Percentiles rank a stretch among this genome's conserved stretches.
These are phyloP conservation scores for Psittacus erithacus DNA, from an alignment of 2,113 vertebrate species.

Conservation along the genomic window DNA sequence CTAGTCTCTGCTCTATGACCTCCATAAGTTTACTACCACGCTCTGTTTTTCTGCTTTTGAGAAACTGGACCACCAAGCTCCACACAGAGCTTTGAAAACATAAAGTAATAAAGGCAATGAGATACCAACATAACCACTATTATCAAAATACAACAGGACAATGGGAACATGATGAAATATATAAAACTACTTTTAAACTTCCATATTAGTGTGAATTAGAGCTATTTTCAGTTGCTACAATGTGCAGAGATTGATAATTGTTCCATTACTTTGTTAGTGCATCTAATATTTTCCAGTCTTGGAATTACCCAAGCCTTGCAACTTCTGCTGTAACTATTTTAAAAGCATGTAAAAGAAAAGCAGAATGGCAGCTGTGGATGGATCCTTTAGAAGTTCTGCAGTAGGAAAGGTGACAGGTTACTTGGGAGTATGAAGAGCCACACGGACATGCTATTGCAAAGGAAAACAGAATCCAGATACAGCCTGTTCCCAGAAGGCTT, in stretches of 20 bases:
- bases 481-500: background rate
- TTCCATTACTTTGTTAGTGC: background rate
- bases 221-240: background rate
- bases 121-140: background rate
- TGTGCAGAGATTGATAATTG: background rate
- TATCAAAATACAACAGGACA: background rate
- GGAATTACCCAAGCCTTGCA: background rate
- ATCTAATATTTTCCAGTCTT: background rate
- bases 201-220: background rate
- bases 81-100: background rate
- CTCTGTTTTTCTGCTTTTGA: background rate
- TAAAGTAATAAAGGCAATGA: background rate
- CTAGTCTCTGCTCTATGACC: background rate
- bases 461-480: rapidly evolving
- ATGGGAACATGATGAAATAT: background rate
- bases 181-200: background rate
- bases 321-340: background rate
- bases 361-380: rapidly evolving
- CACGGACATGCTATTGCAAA: background rate
- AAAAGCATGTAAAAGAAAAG: background rate
- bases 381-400: background rate
- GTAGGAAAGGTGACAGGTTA: background rate
- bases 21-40: background rate
- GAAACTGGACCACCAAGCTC: background rate
- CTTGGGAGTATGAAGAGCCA: background rate